phyloP scores from a whole-genome alignment of 2,888 invertebrate species.

The Mythimna ferrago region DNA sequence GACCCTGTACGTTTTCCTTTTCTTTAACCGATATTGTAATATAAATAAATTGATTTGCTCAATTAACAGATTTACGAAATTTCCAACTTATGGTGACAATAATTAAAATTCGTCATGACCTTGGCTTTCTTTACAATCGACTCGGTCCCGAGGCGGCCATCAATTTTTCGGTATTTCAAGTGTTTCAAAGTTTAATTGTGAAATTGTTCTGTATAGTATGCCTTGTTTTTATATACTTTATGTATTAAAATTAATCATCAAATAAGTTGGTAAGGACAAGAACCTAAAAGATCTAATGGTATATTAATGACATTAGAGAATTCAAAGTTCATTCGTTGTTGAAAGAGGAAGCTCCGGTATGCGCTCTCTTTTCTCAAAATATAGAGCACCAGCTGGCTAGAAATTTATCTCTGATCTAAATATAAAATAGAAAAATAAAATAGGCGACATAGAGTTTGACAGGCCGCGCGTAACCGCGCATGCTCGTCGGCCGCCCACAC shows the following conservation, averaged over 20 bases:
- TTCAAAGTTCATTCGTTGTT: constrained; percentile 4
- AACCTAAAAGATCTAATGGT: background rate
- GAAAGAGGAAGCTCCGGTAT: constrained; percentile 1
- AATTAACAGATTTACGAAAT: constrained; percentile 37
- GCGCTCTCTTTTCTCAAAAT: constrained; percentile 28
- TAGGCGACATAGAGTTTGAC: constrained; percentile 67
- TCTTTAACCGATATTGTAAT: background rate
- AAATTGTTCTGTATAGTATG: constrained; percentile 35
- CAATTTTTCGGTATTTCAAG: constrained; percentile 74
- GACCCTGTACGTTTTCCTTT: background rate
- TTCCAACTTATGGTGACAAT: constrained; percentile 55
- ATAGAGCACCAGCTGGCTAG: constrained; percentile 65
- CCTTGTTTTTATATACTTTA: background rate
- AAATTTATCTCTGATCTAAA: constrained; percentile 69
- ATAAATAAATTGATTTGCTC: constrained; percentile 11
- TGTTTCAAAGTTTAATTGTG: constrained; percentile 63
- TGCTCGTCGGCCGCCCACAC: constrained; percentile 78
- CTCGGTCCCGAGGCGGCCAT: constrained; percentile 68
- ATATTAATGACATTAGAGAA: background rate
- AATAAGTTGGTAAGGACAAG: background rate
- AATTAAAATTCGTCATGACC: constrained; percentile 72
- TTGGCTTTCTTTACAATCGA: constrained; percentile 73
- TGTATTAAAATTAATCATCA: background rate
- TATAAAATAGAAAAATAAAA: constrained; percentile 73
- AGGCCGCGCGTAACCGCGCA: constrained; percentile 66